Conservation (phyloP, 2,113 vertebrate species). For the Amblyornis subalaris region DNA sequence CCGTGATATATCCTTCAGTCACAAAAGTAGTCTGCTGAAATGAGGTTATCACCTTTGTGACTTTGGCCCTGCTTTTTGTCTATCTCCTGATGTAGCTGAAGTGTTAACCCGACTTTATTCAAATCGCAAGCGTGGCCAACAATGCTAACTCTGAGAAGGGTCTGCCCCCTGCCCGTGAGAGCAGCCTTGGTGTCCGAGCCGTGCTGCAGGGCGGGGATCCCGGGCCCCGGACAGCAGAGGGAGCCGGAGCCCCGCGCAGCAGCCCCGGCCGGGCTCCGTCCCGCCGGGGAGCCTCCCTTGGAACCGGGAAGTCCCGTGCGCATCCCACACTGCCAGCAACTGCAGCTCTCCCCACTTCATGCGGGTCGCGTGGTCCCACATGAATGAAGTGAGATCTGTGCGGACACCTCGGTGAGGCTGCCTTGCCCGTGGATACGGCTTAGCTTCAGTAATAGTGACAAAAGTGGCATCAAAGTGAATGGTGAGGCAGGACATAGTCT, state of each 20-base stretch:
- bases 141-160: rapidly evolving
- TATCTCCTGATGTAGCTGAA: not conserved
- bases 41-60: not conserved
- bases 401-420: not conserved
- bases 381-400: rapidly evolving
- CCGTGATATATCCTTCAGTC: rapidly evolving
- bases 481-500: not conserved
- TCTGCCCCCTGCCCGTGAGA: rapidly evolving
- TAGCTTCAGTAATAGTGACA: rapidly evolving
- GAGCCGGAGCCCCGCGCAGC: not conserved
- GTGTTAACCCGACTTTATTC: not conserved
- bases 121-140: rapidly evolving
- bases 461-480: not conserved
- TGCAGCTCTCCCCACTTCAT: rapidly evolving
- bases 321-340: rapidly evolving
- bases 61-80: not conserved
- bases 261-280: not conserved
- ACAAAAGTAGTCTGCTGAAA: not conserved
- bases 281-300: rapidly evolving
- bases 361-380: rapidly evolving
- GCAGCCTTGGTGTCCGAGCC: not conserved
- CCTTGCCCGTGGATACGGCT: rapidly evolving
- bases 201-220: not conserved
- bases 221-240: not conserved
- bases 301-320: rapidly evolving